Evolutionary conservation across 2,113 vertebrate genomes (phyloP).

Genomic region (Machaerirhynchus nigripectus): DNA sequence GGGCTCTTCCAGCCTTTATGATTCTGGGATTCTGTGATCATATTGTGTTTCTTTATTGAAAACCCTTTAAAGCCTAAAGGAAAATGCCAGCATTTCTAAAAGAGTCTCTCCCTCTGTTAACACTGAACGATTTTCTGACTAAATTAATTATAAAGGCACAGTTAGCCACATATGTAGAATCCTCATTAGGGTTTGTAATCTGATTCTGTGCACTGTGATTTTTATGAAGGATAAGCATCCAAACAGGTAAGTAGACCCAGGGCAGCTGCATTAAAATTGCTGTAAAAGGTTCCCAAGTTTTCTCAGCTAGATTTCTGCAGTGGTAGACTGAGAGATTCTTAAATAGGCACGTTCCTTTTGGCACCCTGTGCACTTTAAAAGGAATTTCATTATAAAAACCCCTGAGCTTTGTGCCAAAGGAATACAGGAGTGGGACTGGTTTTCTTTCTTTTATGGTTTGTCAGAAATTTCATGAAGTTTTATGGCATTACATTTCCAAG

Average conservation of each 20-base stretch:
- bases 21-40: not conserved
- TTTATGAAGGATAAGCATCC: not conserved
- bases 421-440: not conserved
- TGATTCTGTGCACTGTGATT: not conserved
- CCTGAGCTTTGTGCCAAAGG: slow-evolving; percentile 12
- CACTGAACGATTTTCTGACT: not conserved
- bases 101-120: not conserved
- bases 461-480: slow-evolving; percentile 55
- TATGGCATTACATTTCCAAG: slow-evolving; percentile 34
- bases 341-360: not conserved
- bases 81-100: not conserved
- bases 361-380: not conserved
- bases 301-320: not conserved
- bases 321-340: not conserved
- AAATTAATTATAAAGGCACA: not conserved
- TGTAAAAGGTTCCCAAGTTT: not conserved
- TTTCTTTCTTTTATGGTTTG: slow-evolving; percentile 38
- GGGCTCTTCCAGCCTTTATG: rapidly evolving
- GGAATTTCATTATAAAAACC: slow-evolving; percentile 23
- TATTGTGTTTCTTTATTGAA: not conserved
- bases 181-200: not conserved
- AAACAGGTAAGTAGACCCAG: not conserved
- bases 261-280: not conserved
- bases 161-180: not conserved
- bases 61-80: not conserved